These are phyloP conservation scores for Eulithis prunata DNA, from an alignment of 2,888 invertebrate species.

Conservation along the genomic window DNA sequence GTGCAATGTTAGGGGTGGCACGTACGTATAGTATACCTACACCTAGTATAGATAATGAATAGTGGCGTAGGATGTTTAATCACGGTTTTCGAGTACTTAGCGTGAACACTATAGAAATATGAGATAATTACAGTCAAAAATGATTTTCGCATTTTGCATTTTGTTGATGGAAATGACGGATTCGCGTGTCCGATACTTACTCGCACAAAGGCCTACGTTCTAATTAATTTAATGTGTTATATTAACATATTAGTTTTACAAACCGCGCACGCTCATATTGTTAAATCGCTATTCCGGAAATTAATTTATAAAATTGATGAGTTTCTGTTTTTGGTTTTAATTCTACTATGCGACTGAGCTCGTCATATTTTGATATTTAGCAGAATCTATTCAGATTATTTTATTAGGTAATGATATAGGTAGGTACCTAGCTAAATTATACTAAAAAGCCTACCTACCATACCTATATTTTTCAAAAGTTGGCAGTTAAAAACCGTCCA, in stretches of 20 bases:
- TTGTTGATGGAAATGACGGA: slow-evolving; percentile 62
- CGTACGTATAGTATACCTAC: slow-evolving; percentile 50
- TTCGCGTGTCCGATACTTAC: slow-evolving; percentile 31
- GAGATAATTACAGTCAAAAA: slow-evolving; percentile 76
- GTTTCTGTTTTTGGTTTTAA: slow-evolving; percentile 22
- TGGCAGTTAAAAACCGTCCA: too few relatives aligned
- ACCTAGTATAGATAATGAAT: slow-evolving; percentile 70
- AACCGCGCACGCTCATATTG: slow-evolving; percentile 15
- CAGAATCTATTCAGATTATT: not conserved
- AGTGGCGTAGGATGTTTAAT: slow-evolving; percentile 81
- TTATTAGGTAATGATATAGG: not conserved
- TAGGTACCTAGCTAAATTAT: too few relatives aligned
- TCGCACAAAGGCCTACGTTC: slow-evolving; percentile 38
- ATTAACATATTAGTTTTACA: slow-evolving; percentile 43
- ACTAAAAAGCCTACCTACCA: too few relatives aligned
- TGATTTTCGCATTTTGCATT: slow-evolving; percentile 70
- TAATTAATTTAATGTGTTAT: slow-evolving; percentile 48
- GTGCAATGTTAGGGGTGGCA: slow-evolving; percentile 78
- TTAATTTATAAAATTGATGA: slow-evolving; percentile 27
- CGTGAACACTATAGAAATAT: slow-evolving; percentile 64
- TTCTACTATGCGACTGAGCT: not conserved
- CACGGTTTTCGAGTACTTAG: slow-evolving; percentile 78
- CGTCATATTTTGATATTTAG: not conserved
- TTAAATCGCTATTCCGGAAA: slow-evolving; percentile 16
- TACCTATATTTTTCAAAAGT: not conserved